Evolutionary conservation across 2,797 vertebrate species (phyloP).

Genomic region (Mus spretus): DNA sequence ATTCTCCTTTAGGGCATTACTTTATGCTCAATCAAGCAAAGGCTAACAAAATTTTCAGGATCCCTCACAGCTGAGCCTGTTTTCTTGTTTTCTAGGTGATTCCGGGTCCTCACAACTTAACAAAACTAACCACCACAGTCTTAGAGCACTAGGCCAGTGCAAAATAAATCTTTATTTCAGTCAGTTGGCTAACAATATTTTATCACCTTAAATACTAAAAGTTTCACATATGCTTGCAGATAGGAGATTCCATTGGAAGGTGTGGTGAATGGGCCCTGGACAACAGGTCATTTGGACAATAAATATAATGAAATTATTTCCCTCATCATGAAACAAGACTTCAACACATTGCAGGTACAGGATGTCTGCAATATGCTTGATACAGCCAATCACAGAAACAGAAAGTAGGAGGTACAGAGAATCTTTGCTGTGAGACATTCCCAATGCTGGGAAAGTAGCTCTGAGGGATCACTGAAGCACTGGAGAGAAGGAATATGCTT

Average conservation of each 20-base stretch:
- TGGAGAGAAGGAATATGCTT: neutral
- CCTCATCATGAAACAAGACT: neutral
- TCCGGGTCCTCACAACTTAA: neutral
- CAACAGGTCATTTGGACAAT: neutral
- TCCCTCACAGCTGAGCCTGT: neutral
- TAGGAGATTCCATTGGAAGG: neutral
- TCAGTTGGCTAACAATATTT: neutral
- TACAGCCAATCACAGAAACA: neutral
- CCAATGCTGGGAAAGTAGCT: neutral
- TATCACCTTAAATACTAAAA: neutral
- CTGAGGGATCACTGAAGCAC: accelerated
- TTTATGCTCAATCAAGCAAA: neutral
- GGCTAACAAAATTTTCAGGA: no score
- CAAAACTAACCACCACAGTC: neutral
- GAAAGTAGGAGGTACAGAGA: neutral
- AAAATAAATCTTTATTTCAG: neutral
- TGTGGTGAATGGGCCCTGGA: neutral
- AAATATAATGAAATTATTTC: neutral
- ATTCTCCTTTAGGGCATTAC: neutral
- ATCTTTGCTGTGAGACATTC: no score
- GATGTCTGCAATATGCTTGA: neutral
- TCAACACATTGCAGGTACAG: neutral
- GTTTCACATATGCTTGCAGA: neutral
- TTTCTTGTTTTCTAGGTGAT: neutral
- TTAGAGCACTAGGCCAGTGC: neutral